Evolutionary conservation across 2,888 invertebrate genomes (phyloP), one percentile per base, ranked within the genome.

Genomic region (Trissonchulus sp.): DNA sequence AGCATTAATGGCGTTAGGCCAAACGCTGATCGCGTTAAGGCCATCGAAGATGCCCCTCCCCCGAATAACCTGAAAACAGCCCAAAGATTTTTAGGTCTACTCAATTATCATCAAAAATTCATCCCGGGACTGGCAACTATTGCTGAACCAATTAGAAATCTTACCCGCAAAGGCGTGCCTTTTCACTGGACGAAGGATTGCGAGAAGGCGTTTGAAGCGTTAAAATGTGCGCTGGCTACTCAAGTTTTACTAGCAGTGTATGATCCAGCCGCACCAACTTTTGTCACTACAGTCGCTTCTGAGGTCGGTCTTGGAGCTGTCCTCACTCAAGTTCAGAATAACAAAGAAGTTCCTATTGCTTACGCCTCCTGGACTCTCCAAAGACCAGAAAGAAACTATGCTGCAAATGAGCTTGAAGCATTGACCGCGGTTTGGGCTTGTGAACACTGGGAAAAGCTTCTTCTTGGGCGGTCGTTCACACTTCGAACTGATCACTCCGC

Each of bases 291-390:
- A n/a, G 60, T 18, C 60, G 60, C 60, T 18, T 60, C 60, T 28
- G 68, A 65, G 23, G 69, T 69, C 3, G 69, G 69, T 34, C 3
- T 69, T 3, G 69, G 69, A 3, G 68, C 8, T 28, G 68, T 31
- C 15, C 68, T 31, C 68, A 28, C 18, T 15, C 68, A 65, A 28
- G 8, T 65, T 8, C 68, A 65, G 28, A 15, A 65, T 65, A 28
- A 28, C 31, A 28, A n/a, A n/a, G 68, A 65, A 65, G 68, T 65
- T 8, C 68, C 28, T 31, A 65, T 65, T 28, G 15, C n/a, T 28
- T 60, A 18, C 60, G 60, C 60, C n/a, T 60, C 60, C 18, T n/a
- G 28, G 8, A 65, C 68, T 8, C 68, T 65, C 8, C 8, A n/a
- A 8, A n/a, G 15, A 15, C 68, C 15, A 8, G 18, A 65, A 65